Evolutionary conservation across 1,140 invertebrate species (phyloP).

Genomic region (Notospermus geniculatus): DNA sequence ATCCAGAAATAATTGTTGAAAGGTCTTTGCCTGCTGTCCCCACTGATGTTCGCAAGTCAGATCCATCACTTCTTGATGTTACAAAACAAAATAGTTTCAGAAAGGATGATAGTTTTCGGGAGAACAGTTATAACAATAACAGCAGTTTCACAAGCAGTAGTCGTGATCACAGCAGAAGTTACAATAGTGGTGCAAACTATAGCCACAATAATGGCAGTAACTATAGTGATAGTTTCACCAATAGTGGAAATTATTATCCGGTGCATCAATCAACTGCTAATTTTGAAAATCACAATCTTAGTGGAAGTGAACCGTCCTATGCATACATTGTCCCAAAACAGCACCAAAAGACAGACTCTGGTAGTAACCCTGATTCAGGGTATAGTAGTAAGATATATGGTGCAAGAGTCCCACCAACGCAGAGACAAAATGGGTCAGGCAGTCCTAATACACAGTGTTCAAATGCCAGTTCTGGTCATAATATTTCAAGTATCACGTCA

Average conservation of each 20-base stretch:
- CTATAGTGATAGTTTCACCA: background rate
- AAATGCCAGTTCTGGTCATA: background rate
- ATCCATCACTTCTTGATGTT: too few species aligned
- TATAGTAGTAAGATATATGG: constrained; percentile 47
- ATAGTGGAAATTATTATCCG: background rate
- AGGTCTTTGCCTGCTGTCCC: background rate
- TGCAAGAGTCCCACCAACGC: background rate
- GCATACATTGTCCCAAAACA: constrained; percentile 8
- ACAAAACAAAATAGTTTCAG: constrained; percentile 4
- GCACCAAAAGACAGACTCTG: constrained; percentile 40
- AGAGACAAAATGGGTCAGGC: background rate
- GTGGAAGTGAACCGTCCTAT: background rate
- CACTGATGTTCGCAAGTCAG: too few species aligned
- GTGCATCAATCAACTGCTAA: background rate
- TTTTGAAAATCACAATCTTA: background rate
- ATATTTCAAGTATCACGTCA: constrained; percentile 4
- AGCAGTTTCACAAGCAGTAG: background rate
- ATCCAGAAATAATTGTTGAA: background rate
- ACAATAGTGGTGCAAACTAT: background rate
- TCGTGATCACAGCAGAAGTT: background rate
- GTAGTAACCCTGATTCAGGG: constrained; percentile 51
- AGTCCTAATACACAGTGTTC: background rate
- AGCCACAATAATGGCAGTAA: background rate
- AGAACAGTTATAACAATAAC: background rate
- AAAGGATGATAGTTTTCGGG: background rate